Evolutionary conservation across 2,888 invertebrate species (phyloP).

Genomic region (Andrena marginata): DNA sequence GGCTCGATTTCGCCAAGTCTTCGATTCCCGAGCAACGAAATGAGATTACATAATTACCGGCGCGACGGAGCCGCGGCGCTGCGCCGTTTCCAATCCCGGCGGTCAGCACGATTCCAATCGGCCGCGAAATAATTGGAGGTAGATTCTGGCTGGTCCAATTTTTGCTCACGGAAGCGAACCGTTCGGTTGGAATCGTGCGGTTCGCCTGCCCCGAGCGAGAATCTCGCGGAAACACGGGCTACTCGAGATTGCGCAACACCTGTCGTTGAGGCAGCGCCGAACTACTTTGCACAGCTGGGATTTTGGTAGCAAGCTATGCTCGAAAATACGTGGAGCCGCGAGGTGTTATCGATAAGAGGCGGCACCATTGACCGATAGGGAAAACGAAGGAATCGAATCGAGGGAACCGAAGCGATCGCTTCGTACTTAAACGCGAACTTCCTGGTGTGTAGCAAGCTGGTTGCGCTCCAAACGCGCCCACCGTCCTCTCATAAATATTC

Average conservation of each 20-base stretch:
- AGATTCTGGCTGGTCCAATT: slow-evolving; percentile 70
- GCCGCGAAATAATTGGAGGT: slow-evolving; percentile 72
- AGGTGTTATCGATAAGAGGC: slow-evolving; percentile 12
- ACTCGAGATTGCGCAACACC: slow-evolving; percentile 37
- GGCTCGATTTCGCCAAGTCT: slow-evolving; percentile 11
- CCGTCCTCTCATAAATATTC: slow-evolving; percentile 75
- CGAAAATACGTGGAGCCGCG: neutral
- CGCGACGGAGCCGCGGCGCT: slow-evolving; percentile 10
- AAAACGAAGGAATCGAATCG: neutral
- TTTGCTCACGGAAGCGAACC: slow-evolving; percentile 54
- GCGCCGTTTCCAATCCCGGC: slow-evolving; percentile 8
- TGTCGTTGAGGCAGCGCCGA: slow-evolving; percentile 17
- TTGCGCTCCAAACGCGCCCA: slow-evolving; percentile 58
- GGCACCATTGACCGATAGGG: neutral
- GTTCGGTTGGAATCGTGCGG: slow-evolving; percentile 25
- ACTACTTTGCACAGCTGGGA: slow-evolving; percentile 61
- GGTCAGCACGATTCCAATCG: slow-evolving; percentile 27
- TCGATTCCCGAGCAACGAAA: slow-evolving; percentile 29
- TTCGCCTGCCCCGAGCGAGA: neutral
- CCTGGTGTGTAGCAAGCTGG: slow-evolving; percentile 40
- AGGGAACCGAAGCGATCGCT: neutral
- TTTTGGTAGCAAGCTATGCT: neutral
- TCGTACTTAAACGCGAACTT: neutral
- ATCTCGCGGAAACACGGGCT: neutral
- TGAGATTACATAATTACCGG: slow-evolving; percentile 36